Evolutionary conservation across 2,888 invertebrate species (phyloP).

Genomic region (Erebia ligea): DNA sequence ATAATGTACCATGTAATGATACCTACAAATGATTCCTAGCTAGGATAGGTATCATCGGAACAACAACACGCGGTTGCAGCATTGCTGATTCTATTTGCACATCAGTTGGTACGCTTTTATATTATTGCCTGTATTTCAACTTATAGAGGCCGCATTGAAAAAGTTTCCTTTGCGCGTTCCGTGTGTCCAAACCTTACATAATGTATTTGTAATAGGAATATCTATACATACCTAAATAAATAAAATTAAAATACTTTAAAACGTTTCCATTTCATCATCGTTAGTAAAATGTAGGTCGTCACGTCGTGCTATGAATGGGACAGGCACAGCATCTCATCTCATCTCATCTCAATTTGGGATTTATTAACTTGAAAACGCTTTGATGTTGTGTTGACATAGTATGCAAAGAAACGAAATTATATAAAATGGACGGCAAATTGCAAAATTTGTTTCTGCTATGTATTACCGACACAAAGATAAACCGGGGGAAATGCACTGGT

Average conservation of each 20-base stretch:
- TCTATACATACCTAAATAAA: not conserved
- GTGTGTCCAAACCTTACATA: not conserved
- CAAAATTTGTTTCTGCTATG: not conserved
- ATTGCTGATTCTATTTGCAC: not conserved
- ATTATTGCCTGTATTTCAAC: too few relatives aligned
- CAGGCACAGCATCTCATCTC: not conserved
- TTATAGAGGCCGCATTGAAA: not conserved
- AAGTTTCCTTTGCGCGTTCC: not conserved
- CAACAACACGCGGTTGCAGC: not conserved
- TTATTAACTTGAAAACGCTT: slow-evolving; percentile 18
- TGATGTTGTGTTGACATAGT: slow-evolving; percentile 9
- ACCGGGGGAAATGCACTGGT: not conserved
- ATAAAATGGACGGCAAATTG: not conserved
- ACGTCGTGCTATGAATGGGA: slow-evolving; percentile 7
- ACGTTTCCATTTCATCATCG: slow-evolving; percentile 4
- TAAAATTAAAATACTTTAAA: not conserved
- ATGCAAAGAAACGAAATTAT: not conserved
- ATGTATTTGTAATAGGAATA: not conserved
- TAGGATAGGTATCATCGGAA: not conserved
- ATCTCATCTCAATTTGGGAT: slow-evolving; percentile 11
- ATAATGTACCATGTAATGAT: not conserved
- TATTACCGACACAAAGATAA: not conserved
- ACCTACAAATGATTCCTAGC: too few relatives aligned
- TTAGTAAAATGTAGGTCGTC: slow-evolving; percentile 8
- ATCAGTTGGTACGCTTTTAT: not conserved